Conservation (phyloP, 1,140 invertebrate genomes). For the Oncopodura yosiiana region DNA sequence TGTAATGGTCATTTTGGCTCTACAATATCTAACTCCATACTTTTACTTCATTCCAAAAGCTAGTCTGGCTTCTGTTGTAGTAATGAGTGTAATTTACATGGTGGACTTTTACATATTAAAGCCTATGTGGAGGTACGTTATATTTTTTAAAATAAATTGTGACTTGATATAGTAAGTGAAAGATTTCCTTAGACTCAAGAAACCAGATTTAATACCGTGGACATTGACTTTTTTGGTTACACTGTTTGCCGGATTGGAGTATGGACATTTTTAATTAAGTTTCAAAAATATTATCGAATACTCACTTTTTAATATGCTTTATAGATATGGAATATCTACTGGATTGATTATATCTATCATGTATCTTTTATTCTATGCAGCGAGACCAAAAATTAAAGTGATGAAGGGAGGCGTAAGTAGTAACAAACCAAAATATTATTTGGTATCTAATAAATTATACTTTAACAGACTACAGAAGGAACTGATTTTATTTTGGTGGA, state of each 20-base stretch:
- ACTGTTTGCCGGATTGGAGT: conserved; percentile 68
- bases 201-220: too few relatives aligned
- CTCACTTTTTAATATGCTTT: conserved; percentile 75
- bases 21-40: conserved; percentile 69
- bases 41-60: conserved; percentile 74
- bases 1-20: conserved; percentile 57
- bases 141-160: too few relatives aligned
- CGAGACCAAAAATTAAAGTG: conserved; percentile 69
- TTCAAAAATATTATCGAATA: too few relatives aligned
- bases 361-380: conserved; percentile 79
- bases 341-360: conserved; percentile 81
- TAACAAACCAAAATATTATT: too few relatives aligned
- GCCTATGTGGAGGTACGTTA: conserved; percentile 60
- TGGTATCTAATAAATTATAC: too few relatives aligned
- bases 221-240: too few relatives aligned
- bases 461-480: conserved; percentile 17
- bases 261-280: too few relatives aligned
- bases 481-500: conserved; percentile 23
- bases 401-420: conserved; percentile 55
- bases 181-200: too few relatives aligned
- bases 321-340: conserved; percentile 70
- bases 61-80: conserved; percentile 67
- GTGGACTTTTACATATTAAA: conserved; percentile 64
- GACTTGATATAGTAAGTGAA: too few relatives aligned
- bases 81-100: conserved; percentile 71